These are phyloP conservation scores for Notolabrus celidotus DNA, from an alignment of 2,797 vertebrate genomes.

Conservation along the genomic window DNA sequence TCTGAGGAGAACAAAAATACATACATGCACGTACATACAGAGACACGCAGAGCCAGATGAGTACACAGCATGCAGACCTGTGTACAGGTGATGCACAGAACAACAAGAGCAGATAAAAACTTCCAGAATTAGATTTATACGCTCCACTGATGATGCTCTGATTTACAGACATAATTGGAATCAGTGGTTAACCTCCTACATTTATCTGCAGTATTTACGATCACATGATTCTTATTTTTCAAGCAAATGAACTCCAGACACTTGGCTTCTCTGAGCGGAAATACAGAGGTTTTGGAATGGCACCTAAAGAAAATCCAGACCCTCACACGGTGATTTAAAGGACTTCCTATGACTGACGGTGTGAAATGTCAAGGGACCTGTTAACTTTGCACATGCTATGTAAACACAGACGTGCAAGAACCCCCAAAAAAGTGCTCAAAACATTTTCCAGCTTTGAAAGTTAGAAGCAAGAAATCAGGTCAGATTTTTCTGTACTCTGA, in stretches of 20 bases:
- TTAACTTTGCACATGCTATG: constrained; percentile 12
- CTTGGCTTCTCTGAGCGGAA: constrained; percentile 1
- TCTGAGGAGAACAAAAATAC: constrained; percentile 87
- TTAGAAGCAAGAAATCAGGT: constrained; percentile 22
- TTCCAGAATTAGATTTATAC: neutral
- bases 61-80: constrained; percentile 14
- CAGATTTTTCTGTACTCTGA: constrained; percentile 4
- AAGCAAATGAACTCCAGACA: constrained; percentile 27
- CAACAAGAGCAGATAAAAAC: neutral
- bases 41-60: constrained; percentile 27
- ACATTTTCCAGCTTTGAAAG: constrained; percentile 4
- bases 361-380: constrained; percentile 41
- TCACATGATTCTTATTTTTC: constrained; percentile 1
- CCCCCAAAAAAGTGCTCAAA: constrained; percentile 6
- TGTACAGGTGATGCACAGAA: constrained; percentile 23
- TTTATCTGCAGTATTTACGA: constrained; percentile 26
- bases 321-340: constrained; percentile 37
- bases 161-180: neutral
- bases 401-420: constrained; percentile 2
- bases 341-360: constrained; percentile 40
- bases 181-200: constrained; percentile 22
- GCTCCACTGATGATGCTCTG: constrained; percentile 23
- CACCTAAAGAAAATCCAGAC: constrained; percentile 27
- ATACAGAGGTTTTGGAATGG: constrained; percentile 22
- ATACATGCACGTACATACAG: constrained; percentile 63